Evolutionary conservation across 2,797 vertebrate genomes (phyloP), one percentile per base, ranked within the genome.

Genomic region (Naso thynnoides): DNA sequence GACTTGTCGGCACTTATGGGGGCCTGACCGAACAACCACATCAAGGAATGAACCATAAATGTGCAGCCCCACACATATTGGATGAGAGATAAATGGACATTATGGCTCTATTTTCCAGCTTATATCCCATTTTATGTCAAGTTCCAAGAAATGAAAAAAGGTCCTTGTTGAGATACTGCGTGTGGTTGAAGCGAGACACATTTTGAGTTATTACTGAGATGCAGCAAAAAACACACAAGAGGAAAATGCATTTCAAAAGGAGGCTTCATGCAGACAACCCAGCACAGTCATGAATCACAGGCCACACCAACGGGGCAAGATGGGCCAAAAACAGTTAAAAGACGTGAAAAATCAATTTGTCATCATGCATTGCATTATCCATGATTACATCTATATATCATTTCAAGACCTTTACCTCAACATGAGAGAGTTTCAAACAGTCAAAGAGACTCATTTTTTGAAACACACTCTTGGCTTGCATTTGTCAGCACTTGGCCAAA

Each of bases 291-390:
- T 86, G 80, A 89, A 90, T 91, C 87, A 85, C 53, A 70, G 49
- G 39, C 57, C 23, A 47, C 56, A 36, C 47, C 76, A 82, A 86
- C 18, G 38, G 44, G 39, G 60, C 26, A 66, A 53, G 65, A 69
- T 42, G 56, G 73, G 63, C 48, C 66, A 79, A 88, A 87, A 49
- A 47, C 53, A 82, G 78, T 83, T 83, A 72, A 61, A 67, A 56
- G 64, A 70, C 69, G 70, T 74, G 73, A 82, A 83, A 86, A 87
- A 91, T 86, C 75, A 55, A 86, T 91, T 76, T 77, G 58, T 88
- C 76, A 84, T 87, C 70, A 79, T 68, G 74, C 45, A 55, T 56
- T 77, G 44, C 67, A 62, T 58, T 68, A 71, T 78, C 79, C 88
- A 84, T 88, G 80, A 85, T 61, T 59, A 70, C 24, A 7, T 85